Conservation (phyloP, 1,140 invertebrate genomes). For the Cydia pomonella region DNA sequence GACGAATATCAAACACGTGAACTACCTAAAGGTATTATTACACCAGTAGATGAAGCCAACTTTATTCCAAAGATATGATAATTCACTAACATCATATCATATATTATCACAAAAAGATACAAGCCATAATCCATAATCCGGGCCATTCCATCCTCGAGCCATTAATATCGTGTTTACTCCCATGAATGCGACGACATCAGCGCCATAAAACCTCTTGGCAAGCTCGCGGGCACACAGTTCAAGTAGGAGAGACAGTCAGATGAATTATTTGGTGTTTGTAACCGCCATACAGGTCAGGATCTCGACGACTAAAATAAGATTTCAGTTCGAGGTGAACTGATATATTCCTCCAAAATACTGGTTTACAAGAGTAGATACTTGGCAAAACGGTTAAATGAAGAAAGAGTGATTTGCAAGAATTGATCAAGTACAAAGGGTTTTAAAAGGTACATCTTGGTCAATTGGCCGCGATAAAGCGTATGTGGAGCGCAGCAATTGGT, state of each 20-base stretch:
- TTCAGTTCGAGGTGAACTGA: too few species aligned
- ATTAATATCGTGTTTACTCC: slow-evolving; percentile 32
- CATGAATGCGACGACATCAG: slow-evolving; percentile 28
- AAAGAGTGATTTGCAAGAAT: too few species aligned
- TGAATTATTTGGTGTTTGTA: background rate
- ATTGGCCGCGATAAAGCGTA: too few species aligned
- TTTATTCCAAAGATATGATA: background rate
- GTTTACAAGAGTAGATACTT: too few species aligned
- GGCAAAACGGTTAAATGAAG: too few species aligned
- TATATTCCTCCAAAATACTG: too few species aligned
- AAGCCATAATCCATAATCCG: slow-evolving; percentile 15
- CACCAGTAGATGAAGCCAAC: background rate
- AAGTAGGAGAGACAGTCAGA: background rate
- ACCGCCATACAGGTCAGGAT: too few species aligned
- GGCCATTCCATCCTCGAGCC: slow-evolving; percentile 12
- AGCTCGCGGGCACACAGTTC: slow-evolving; percentile 1
- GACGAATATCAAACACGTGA: too few species aligned
- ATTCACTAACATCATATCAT: background rate
- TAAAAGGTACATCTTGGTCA: too few species aligned
- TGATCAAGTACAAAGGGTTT: too few species aligned
- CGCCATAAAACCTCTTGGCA: slow-evolving; percentile 32
- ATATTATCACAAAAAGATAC: slow-evolving; percentile 7
- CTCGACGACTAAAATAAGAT: too few species aligned
- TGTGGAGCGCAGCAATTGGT: too few species aligned
- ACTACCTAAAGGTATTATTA: background rate